Evolutionary conservation across 37 sponge, comb jelly and placozoan species (phyloP).

Genomic region (Haliclona indistincta): DNA sequence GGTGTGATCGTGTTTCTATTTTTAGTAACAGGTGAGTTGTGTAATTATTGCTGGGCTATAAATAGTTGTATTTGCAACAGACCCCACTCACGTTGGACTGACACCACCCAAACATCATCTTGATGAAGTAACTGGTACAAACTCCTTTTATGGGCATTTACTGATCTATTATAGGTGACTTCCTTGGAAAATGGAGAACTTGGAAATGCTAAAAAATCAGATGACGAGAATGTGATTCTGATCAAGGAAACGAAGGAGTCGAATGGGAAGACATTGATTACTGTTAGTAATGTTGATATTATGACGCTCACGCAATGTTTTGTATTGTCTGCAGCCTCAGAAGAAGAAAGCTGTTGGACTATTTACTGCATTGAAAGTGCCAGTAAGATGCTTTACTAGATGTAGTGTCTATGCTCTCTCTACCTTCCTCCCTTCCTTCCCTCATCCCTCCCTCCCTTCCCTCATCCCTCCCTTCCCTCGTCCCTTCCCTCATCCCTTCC

Average conservation of each 20-base stretch:
- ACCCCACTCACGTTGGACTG: too few species aligned
- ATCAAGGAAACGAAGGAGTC: too few species aligned
- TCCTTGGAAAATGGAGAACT: too few species aligned
- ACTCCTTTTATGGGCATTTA: too few species aligned
- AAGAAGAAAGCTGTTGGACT: not conserved
- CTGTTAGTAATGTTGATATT: not conserved
- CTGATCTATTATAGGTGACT: too few species aligned
- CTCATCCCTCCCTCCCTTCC: not conserved
- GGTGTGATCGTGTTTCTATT: conserved; percentile 54
- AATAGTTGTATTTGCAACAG: too few species aligned
- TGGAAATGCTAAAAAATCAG: too few species aligned
- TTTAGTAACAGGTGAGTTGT: conserved; percentile 33
- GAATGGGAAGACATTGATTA: not conserved
- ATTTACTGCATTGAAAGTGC: not conserved
- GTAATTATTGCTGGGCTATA: too few species aligned
- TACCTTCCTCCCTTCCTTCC: not conserved
- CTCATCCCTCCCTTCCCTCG: not conserved
- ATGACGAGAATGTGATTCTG: too few species aligned
- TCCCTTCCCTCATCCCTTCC: not conserved
- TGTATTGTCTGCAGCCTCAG: not conserved
- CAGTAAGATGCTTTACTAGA: not conserved
- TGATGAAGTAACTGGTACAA: too few species aligned
- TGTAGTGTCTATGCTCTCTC: not conserved
- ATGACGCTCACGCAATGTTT: not conserved
- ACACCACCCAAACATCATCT: too few species aligned